phyloP scores from a whole-genome alignment of 2,888 invertebrate genomes.

The Folsomia candida region DNA sequence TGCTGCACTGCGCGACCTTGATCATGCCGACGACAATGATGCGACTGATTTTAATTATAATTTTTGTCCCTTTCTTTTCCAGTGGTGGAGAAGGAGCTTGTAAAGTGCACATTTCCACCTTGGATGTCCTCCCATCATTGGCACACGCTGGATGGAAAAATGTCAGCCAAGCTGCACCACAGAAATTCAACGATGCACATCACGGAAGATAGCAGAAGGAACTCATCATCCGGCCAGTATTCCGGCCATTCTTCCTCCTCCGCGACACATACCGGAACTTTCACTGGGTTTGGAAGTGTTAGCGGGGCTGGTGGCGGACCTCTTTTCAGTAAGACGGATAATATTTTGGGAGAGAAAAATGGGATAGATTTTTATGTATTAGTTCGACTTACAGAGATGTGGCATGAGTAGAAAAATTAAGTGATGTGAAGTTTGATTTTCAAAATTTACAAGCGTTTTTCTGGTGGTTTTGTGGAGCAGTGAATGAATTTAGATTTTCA shows the following conservation, averaged over 20 bases:
- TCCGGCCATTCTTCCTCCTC: conserved; percentile 12
- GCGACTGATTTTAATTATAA: conserved; percentile 23
- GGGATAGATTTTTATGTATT: too few relatives aligned
- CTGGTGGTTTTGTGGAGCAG: too few relatives aligned
- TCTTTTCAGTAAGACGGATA: too few relatives aligned
- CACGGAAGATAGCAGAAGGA: conserved; percentile 51
- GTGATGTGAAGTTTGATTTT: too few relatives aligned
- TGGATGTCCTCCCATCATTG: conserved; percentile 79
- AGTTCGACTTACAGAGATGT: conserved; percentile 21
- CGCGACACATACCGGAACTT: conserved; percentile 15
- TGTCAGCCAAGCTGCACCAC: conserved; percentile 71
- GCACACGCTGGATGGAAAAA: conserved; percentile 72
- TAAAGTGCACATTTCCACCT: conserved; percentile 71
- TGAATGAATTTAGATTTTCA: too few relatives aligned
- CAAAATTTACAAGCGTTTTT: too few relatives aligned
- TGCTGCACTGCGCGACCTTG: conserved; percentile 18
- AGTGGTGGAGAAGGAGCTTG: conserved; percentile 70
- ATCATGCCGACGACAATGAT: too few relatives aligned
- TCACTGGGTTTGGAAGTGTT: conserved; percentile 4
- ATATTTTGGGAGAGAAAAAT: conserved; percentile 8
- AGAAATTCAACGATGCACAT: conserved; percentile 71
- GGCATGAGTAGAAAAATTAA: too few relatives aligned
- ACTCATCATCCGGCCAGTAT: conserved; percentile 41
- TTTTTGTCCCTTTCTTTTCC: too few relatives aligned
- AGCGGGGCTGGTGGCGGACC: conserved; percentile 22